phyloP scores from a whole-genome alignment of 2,113 vertebrate species.

The Collichthys lucidus region DNA sequence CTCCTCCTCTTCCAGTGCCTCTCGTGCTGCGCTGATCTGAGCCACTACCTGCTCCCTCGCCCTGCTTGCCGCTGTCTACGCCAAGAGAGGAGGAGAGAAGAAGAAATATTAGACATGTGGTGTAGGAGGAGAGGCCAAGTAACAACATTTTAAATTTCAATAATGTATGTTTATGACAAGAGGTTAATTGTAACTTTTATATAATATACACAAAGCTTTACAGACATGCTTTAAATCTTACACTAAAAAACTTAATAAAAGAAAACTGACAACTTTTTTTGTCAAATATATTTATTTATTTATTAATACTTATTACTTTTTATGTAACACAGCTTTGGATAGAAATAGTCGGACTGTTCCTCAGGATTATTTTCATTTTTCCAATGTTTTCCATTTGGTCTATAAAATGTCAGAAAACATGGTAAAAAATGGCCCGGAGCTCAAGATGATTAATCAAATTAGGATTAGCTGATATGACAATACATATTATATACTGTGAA shows the following conservation, averaged over 20 bases:
- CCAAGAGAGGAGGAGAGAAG: neutral
- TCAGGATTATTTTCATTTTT: neutral
- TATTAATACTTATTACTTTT: too few species aligned
- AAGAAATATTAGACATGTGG: neutral
- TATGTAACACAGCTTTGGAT: too few species aligned
- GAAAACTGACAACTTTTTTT: too few species aligned
- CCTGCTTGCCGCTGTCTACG: constrained; percentile 83
- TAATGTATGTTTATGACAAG: neutral
- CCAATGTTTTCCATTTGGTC: neutral
- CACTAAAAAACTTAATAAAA: too few species aligned
- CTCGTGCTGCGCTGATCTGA: constrained; percentile 85
- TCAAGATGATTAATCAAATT: neutral
- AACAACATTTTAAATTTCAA: neutral
- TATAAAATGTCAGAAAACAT: neutral
- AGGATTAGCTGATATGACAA: neutral
- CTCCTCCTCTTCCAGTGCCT: constrained; percentile 90
- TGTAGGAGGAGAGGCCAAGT: neutral
- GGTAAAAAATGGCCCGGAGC: too few species aligned
- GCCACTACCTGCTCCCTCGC: constrained; percentile 89
- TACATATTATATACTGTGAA: too few species aligned
- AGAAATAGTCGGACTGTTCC: too few species aligned
- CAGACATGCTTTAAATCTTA: too few species aligned
- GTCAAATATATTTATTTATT: too few species aligned
- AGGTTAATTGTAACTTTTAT: neutral
- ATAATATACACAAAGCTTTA: too few species aligned